Evolutionary conservation across 2,113 vertebrate species (phyloP).

Genomic region (Grammomys surdaster): DNA sequence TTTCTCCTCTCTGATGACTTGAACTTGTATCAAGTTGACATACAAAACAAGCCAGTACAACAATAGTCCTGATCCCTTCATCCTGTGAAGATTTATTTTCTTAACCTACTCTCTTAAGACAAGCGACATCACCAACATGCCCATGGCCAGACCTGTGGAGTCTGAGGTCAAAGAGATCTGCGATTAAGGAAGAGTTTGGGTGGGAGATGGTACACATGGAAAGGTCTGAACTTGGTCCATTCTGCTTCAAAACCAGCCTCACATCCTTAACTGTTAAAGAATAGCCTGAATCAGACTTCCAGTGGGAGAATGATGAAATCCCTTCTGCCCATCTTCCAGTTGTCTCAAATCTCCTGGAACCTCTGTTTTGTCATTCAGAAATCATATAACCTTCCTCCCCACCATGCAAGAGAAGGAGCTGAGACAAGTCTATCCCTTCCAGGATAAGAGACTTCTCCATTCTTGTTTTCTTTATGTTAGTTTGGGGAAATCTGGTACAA

Average conservation of each 20-base stretch:
- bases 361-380: neutral
- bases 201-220: neutral
- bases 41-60: neutral
- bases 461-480: neutral
- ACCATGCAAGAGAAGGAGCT: neutral
- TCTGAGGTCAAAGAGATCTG: neutral
- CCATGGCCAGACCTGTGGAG: neutral
- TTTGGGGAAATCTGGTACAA: rapidly evolving
- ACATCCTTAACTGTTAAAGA: neutral
- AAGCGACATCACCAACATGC: neutral
- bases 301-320: neutral
- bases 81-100: neutral
- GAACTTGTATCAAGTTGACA: neutral
- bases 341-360: neutral
- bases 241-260: neutral
- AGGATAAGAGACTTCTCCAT: neutral
- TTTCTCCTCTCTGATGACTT: neutral
- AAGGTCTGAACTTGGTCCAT: neutral
- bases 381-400: neutral
- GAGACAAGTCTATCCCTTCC: neutral
- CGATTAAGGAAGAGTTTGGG: neutral
- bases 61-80: rapidly evolving
- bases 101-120: neutral
- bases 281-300: neutral
- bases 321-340: neutral